Percentiles rank a stretch among this genome's conserved stretches.
phyloP scores from a whole-genome alignment of 2,888 invertebrate genomes.

The Lottia scabra region DNA sequence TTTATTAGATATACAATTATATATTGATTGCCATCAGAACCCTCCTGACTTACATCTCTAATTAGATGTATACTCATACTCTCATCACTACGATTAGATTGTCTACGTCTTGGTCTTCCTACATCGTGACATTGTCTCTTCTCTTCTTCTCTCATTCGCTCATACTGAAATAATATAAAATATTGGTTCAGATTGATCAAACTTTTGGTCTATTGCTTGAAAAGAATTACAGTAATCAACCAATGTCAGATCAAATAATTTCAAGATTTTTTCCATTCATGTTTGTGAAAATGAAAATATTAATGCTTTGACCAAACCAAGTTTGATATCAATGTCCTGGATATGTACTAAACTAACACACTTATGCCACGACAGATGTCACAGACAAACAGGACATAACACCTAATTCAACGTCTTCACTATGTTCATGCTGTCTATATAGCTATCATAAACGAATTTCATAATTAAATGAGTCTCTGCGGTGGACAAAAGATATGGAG shows the following conservation, averaged over 20 bases:
- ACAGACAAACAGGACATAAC: not conserved
- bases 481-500: too few relatives aligned
- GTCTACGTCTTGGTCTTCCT: constrained; percentile 12
- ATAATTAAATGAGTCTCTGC: too few relatives aligned
- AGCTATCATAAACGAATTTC: too few relatives aligned
- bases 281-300: not conserved
- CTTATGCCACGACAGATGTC: too few relatives aligned
- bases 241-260: not conserved
- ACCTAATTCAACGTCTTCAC: not conserved
- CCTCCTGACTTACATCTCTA: constrained; percentile 40
- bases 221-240: not conserved
- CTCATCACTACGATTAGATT: constrained; percentile 38
- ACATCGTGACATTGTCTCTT: constrained; percentile 11
- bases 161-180: constrained; percentile 47
- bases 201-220: not conserved
- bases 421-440: too few relatives aligned
- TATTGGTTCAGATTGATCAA: not conserved
- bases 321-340: too few relatives aligned
- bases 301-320: too few relatives aligned
- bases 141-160: constrained; percentile 45
- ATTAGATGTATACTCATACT: constrained; percentile 51
- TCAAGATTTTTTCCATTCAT: not conserved
- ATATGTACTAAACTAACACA: too few relatives aligned
- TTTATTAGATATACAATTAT: too few relatives aligned
- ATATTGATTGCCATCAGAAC: too few relatives aligned